phyloP scores from a whole-genome alignment of 1,140 invertebrate genomes.

The Holotrichia oblita region DNA sequence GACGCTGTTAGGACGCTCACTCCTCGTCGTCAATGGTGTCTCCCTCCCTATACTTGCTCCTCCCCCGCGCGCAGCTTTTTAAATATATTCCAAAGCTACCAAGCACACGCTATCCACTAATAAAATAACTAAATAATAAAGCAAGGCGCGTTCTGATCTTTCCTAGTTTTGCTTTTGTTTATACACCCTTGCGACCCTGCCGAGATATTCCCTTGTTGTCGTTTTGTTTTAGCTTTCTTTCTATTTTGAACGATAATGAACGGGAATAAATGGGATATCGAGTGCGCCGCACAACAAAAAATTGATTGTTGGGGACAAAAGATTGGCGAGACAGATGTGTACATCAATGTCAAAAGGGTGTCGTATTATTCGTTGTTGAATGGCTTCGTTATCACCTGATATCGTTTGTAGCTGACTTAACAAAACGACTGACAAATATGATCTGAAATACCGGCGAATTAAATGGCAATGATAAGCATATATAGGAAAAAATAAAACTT shows the following conservation, averaged over 20 bases:
- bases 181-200: not conserved
- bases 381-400: no score
- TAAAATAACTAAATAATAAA: constrained; percentile 34
- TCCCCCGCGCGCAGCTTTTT: constrained; percentile 14
- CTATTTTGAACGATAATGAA: not conserved
- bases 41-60: not conserved
- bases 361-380: no score
- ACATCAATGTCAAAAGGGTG: no score
- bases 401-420: no score
- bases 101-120: constrained; percentile 15
- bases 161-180: not conserved
- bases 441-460: no score
- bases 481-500: no score
- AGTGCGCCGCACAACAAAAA: not conserved
- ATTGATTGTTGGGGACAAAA: not conserved
- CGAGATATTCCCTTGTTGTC: not conserved
- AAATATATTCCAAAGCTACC: constrained; percentile 16
- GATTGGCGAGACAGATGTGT: not conserved
- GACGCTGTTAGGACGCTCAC: constrained; percentile 28
- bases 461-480: no score
- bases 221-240: not conserved
- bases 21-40: not conserved
- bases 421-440: no score
- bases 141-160: not conserved
- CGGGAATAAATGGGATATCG: not conserved